Evolutionary conservation across 1,140 invertebrate genomes (phyloP), one percentile per base, ranked within the genome.

Genomic region (Nautilus pompilius): DNA sequence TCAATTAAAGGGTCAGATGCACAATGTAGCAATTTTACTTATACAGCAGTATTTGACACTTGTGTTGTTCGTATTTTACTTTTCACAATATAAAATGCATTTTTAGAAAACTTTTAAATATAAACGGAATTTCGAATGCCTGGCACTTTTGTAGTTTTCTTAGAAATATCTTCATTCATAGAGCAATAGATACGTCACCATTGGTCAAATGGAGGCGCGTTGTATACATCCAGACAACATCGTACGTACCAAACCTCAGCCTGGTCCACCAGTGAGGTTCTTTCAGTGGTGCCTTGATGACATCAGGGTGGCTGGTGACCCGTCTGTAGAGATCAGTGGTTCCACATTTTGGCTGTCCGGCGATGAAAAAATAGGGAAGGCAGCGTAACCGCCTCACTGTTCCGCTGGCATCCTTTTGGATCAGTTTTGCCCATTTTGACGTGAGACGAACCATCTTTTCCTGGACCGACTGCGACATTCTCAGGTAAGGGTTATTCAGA

Each of bases 231-330:
- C n/a, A 8, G 2, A 22, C n/a, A 48, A 48, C 45, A 17, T 20
- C 45, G 45, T 48, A n/a, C n/a, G n/a, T 8, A 76, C 73, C 73
- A 48, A 71, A 76, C 60, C 78, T 67, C 56, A 71, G 76, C 60
- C 75, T 73, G 13, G 70, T 71, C 78, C 78, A 80, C 75, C 75
- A 80, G 53, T 80, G 78, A n/a, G 72, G 67, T 62, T 80, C 78
- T 55, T 80, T 80, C 22, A 74, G 70, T 10, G 75, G 74, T 0
- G 72, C 71, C 4, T 66, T 55, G 0, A 68, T 62, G 0, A 75
- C 62, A 46, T 78, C 71, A 15, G 73, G 74, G 58, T 80, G 76
- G 8, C 57, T 51, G 24, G 67, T 60, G 6, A 80, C 63, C 49
- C 67, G 71, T 26, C 62, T 54, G 49, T 75, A 80, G n/a, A 80